phyloP scores from a whole-genome alignment of 2,797 vertebrate species.

The Dallia pectoralis region DNA sequence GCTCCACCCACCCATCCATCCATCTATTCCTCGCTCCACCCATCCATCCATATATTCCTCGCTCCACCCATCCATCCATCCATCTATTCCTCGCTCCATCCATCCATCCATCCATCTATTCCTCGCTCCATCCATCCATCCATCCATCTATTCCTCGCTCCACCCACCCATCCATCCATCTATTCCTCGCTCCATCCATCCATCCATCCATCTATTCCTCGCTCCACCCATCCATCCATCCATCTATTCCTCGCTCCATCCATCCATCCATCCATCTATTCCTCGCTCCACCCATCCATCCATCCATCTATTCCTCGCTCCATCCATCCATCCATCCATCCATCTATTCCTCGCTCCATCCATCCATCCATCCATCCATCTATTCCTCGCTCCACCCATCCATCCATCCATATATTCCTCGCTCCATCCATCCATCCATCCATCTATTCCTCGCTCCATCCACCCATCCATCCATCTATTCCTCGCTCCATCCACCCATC shows the following conservation, averaged over 20 bases:
- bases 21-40: too few relatives aligned
- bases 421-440: conserved; percentile 24
- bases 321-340: conserved; percentile 27
- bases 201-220: conserved; percentile 32
- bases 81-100: too few relatives aligned
- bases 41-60: conserved; percentile 28
- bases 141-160: too few relatives aligned
- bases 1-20: conserved; percentile 27
- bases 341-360: too few relatives aligned
- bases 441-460: too few relatives aligned
- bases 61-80: conserved; percentile 26
- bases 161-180: conserved; percentile 22
- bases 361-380: conserved; percentile 26
- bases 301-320: too few relatives aligned
- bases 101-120: conserved; percentile 24
- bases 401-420: too few relatives aligned
- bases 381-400: conserved; percentile 23
- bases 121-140: conserved; percentile 25
- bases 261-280: conserved; percentile 28
- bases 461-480: conserved; percentile 28
- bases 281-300: too few relatives aligned
- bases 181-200: too few relatives aligned
- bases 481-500: too few relatives aligned
- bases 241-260: too few relatives aligned
- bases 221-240: conserved; percentile 24